Conservation (phyloP, 2,888 invertebrate genomes). For the Tortrix viridana region DNA sequence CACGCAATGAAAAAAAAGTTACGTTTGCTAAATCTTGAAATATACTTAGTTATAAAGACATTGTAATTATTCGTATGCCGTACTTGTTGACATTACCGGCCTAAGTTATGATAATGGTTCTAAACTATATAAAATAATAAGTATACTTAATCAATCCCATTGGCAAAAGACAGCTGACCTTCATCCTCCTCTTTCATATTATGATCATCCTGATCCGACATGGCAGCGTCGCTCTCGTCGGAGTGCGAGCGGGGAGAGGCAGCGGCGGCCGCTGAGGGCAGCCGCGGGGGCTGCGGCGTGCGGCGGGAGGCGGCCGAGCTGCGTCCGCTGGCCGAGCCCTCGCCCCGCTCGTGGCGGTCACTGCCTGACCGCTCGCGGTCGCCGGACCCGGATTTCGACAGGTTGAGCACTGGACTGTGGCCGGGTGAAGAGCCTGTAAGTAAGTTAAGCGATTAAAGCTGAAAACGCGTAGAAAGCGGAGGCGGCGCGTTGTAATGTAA, state of each 20-base stretch:
- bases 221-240: slow-evolving; percentile 92
- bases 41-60: too few species aligned
- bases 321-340: slow-evolving; percentile 79
- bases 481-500: too few species aligned
- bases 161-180: slow-evolving; percentile 77
- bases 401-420: slow-evolving; percentile 95
- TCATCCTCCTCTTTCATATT: slow-evolving; percentile 93
- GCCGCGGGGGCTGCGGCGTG: slow-evolving; percentile 84
- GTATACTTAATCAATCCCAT: not conserved
- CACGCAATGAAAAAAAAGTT: too few species aligned
- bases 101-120: too few species aligned
- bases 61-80: too few species aligned
- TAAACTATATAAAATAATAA: too few species aligned
- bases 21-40: too few species aligned
- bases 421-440: slow-evolving; percentile 91
- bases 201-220: slow-evolving; percentile 93
- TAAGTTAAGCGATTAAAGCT: not conserved
- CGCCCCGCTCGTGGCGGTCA: slow-evolving; percentile 83
- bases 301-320: slow-evolving; percentile 85
- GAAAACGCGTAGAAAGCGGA: too few species aligned
- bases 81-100: too few species aligned
- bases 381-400: slow-evolving; percentile 93
- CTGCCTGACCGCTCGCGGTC: slow-evolving; percentile 87
- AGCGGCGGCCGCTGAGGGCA: slow-evolving; percentile 84
- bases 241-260: slow-evolving; percentile 89